These are phyloP conservation scores for Archegozetes longisetosus DNA, from an alignment of 1,140 invertebrate species.

Conservation along the genomic window DNA sequence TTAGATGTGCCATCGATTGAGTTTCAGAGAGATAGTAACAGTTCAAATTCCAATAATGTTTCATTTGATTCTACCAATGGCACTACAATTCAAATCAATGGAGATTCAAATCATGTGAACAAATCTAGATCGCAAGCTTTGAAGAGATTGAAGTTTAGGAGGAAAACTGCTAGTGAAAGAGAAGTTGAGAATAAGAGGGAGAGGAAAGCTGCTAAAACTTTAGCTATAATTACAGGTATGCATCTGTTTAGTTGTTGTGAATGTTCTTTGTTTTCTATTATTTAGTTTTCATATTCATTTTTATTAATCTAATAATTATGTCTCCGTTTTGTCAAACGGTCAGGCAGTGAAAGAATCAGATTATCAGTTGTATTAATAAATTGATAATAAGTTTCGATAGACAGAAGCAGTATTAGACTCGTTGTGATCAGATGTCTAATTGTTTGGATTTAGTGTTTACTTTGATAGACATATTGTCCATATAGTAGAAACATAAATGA, in stretches of 20 bases:
- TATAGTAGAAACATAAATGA: no score
- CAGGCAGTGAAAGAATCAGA: no score
- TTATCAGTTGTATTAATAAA: no score
- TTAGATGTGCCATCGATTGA: background rate
- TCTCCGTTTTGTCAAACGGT: no score
- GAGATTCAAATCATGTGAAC: background rate
- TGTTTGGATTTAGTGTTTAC: no score
- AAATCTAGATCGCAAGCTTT: background rate
- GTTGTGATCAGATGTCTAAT: no score
- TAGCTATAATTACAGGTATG: slow-evolving; percentile 63
- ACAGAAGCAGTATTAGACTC: no score
- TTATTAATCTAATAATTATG: no score
- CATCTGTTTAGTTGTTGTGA: no score
- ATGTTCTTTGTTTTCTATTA: no score
- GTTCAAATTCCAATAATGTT: background rate
- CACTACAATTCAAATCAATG: background rate
- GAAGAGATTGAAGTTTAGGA: background rate
- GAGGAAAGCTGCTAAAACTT: slow-evolving; percentile 66
- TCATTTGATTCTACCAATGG: background rate
- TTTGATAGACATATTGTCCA: no score
- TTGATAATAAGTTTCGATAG: no score
- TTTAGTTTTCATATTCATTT: background rate
- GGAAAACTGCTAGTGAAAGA: background rate
- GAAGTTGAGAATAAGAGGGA: slow-evolving; percentile 31
- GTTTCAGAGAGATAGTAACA: background rate